Base-by-base conservation (phyloP, 2,888 invertebrate species). In the Argynnis bischoffii region DNA sequence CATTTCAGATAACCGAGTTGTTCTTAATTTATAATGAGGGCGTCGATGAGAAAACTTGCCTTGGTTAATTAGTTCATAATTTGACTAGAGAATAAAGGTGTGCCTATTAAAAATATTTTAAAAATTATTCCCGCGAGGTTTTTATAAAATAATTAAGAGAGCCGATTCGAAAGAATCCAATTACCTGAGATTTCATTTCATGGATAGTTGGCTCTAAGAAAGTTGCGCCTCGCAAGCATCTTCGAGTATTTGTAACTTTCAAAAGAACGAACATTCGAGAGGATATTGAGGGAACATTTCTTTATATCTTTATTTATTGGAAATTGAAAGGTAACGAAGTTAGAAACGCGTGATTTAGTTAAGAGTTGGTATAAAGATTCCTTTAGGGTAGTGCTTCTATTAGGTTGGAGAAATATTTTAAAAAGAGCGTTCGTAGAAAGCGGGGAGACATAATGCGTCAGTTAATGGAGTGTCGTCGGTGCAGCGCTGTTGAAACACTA, bases 401-500 rank as follows among this genome's bases (percentile, higher is more conserved):
- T 57, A 67, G 54, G 46, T 15, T 8, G 35, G 26, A 51, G 26
- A 46, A 15, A 56, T 84, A 84, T 85, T 85, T 85, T 84, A 80
- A 82, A 84, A 80, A 79, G 76, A 82, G 83, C 78, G 79, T 78
- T 82, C 77, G 76, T 79, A 78, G 77, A 26, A 16, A 21, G 13
- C 77, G 80, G 78, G 76, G 79, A 75, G 74, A 81, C 84, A 85
- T 87, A 87, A 88, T 87, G 86, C 85, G 80, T 84, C 77, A 79
- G 81, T 81, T 87, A 88, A 88, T 88, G 88, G 86, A 85, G 83
- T 83, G 84, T 82, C 80, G 81, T 78, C 75, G 75, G 74, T 80
- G 82, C 81, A 79, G 79, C 75, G 77, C 69, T 75, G 54, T 55
- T 66, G 75, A 74, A 70, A 72, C 72, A 75, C 77, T 81, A 79